phyloP scores from a whole-genome alignment of 2,888 invertebrate species.

The Hydroisotoma schaefferi region DNA sequence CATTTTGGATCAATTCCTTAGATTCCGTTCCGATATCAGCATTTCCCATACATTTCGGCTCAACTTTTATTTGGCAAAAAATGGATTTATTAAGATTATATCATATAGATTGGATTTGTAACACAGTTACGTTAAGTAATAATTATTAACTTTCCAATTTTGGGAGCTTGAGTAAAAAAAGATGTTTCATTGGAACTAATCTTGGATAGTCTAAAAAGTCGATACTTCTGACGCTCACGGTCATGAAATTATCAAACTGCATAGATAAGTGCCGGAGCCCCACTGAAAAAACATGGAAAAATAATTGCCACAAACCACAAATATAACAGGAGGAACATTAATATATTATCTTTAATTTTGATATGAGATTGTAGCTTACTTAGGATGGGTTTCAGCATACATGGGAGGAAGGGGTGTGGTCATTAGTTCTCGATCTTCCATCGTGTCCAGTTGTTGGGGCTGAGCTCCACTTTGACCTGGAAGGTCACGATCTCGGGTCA shows the following conservation, averaged over 20 bases:
- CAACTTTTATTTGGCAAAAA: too few relatives aligned
- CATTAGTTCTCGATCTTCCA: constrained; percentile 28
- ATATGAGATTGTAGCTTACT: constrained; percentile 29
- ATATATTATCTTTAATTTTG: not conserved
- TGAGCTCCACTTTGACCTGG: constrained; percentile 1
- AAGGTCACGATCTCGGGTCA: constrained; percentile 35
- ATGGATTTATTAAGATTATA: too few relatives aligned
- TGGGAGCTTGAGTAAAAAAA: too few relatives aligned
- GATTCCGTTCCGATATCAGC: too few relatives aligned
- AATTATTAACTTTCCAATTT: too few relatives aligned
- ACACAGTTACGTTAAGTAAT: too few relatives aligned
- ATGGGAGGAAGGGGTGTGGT: constrained; percentile 47
- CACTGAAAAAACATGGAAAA: constrained; percentile 30
- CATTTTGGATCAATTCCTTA: too few relatives aligned
- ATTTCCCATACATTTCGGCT: too few relatives aligned
- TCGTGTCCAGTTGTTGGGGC: not conserved
- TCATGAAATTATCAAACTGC: constrained; percentile 37
- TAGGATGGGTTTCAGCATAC: constrained; percentile 48
- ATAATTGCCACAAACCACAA: not conserved
- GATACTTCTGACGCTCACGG: too few relatives aligned
- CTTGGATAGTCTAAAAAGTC: too few relatives aligned
- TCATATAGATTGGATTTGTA: too few relatives aligned
- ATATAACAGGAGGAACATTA: not conserved
- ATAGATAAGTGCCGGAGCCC: constrained; percentile 47
- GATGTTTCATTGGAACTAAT: too few relatives aligned